Percentiles rank a stretch among this genome's conserved stretches.
Evolutionary conservation across 2,888 invertebrate genomes (phyloP).

Genomic region (Athalia circularis): DNA sequence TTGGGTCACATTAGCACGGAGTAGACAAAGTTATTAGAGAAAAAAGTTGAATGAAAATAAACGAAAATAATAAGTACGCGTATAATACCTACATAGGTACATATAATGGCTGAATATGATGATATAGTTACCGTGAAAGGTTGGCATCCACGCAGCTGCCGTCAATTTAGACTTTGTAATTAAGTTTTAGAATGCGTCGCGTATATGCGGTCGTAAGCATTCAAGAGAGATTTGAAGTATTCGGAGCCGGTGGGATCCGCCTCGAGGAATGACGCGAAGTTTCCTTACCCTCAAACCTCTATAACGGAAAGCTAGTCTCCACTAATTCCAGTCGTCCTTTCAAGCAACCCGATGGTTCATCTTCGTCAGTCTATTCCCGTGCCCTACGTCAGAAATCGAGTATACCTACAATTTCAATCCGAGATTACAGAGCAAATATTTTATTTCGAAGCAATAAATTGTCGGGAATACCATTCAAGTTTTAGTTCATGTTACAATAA

Average conservation of each 20-base stretch:
- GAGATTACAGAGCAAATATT: too few relatives aligned
- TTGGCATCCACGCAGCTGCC: neutral
- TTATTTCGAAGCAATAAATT: too few relatives aligned
- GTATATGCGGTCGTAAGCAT: neutral
- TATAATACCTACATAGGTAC: too few relatives aligned
- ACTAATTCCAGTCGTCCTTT: neutral
- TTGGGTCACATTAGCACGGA: too few relatives aligned
- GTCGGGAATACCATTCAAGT: too few relatives aligned
- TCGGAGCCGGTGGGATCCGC: neutral
- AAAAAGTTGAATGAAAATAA: too few relatives aligned
- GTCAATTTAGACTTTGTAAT: constrained; percentile 7
- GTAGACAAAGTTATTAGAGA: too few relatives aligned
- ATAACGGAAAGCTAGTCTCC: neutral
- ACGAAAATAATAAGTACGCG: too few relatives aligned
- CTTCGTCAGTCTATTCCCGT: neutral
- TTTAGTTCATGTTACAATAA: too few relatives aligned
- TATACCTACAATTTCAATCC: too few relatives aligned
- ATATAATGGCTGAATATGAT: neutral
- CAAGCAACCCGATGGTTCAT: neutral
- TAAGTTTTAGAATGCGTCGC: neutral
- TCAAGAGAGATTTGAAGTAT: constrained; percentile 16
- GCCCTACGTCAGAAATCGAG: too few relatives aligned
- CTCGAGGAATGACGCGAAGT: constrained; percentile 15
- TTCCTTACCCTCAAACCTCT: constrained; percentile 8
- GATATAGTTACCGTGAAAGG: neutral